Conservation (phyloP, 2,888 invertebrate genomes). For the Lacanobia wlatinum region DNA sequence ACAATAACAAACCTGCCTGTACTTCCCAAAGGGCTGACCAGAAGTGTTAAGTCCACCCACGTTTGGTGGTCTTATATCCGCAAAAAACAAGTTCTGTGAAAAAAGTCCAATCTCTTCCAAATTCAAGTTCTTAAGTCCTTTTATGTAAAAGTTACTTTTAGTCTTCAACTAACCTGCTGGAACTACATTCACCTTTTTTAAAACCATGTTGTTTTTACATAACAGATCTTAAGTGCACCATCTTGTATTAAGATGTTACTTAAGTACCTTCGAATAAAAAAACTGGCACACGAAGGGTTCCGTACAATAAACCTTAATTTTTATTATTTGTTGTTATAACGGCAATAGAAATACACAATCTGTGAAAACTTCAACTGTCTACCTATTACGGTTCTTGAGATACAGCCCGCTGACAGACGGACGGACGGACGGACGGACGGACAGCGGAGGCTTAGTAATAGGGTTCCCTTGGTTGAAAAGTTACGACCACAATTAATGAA, state of each 20-base stretch:
- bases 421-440: too few species aligned
- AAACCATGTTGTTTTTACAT: slow-evolving; percentile 24
- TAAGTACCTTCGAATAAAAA: too few species aligned
- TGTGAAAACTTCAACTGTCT: too few species aligned
- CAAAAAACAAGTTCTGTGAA: background rate
- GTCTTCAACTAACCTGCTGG: background rate
- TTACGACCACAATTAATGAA: background rate
- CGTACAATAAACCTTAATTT: too few species aligned
- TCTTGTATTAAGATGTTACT: background rate
- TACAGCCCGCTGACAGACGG: too few species aligned
- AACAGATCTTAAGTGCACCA: slow-evolving; percentile 16
- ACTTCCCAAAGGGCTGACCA: background rate
- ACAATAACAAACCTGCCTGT: background rate
- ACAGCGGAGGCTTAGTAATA: too few species aligned
- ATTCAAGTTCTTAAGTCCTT: background rate
- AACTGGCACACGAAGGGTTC: too few species aligned
- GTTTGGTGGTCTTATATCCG: background rate
- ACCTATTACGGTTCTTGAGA: too few species aligned
- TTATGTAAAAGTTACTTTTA: slow-evolving; percentile 19
- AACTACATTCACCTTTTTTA: slow-evolving; percentile 38
- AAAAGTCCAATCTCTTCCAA: background rate
- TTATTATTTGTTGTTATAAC: too few species aligned
- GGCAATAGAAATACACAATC: too few species aligned
- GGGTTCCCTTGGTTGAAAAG: background rate
- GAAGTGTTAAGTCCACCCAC: background rate